Evolutionary conservation across 2,888 invertebrate species (phyloP), one percentile per base, ranked within the genome.

Genomic region (Timema cristinae): DNA sequence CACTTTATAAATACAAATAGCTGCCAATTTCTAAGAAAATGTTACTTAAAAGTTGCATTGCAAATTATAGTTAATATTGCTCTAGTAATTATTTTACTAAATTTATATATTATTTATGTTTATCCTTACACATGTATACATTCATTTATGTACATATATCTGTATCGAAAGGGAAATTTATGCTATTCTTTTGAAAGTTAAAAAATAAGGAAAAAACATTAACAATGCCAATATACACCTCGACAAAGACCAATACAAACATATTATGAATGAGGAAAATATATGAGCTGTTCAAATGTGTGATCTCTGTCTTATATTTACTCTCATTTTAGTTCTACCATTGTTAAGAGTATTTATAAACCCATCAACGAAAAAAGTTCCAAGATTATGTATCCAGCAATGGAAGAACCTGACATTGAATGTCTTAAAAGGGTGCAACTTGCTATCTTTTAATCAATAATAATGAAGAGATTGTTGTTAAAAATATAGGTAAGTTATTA

Each of bases 211-310:
- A 63, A 63, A 63, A 63, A 11, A 16, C 67, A 70, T 50, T 50
- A 50, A 47, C 47, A 67, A 7, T 47, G 54, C 49, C 15, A 56
- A n/a, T n/a, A 59, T 50, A 71, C n/a, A 72, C 69, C 32, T 32
- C 4, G 32, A 69, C 72, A 61, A 49, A 66, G 69, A 56, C 63
- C 61, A 72, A 70, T 72, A 73, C 67, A 73, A 73, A 72, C 72
- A 72, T 73, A 71, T 50, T 71, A 63, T 63, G 32, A 2, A 13
- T 63, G 16, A 63, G 63, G 32, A 63, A 63, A 63, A 63, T 63
- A 63, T 63, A 47, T 63, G 32, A 1, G 1, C 32, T 32, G 32
- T 63, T 47, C 16, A 63, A 48, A 47, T 63, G 32, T 63, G 11
- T 47, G 32, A 32, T 1, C 32, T 32, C 32, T 15, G 32, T 63